A percentile compares a stretch with the other conserved stretches of the same genome.
phyloP scores from a whole-genome alignment of 2,113 vertebrate genomes.

The Tamias sibiricus region DNA sequence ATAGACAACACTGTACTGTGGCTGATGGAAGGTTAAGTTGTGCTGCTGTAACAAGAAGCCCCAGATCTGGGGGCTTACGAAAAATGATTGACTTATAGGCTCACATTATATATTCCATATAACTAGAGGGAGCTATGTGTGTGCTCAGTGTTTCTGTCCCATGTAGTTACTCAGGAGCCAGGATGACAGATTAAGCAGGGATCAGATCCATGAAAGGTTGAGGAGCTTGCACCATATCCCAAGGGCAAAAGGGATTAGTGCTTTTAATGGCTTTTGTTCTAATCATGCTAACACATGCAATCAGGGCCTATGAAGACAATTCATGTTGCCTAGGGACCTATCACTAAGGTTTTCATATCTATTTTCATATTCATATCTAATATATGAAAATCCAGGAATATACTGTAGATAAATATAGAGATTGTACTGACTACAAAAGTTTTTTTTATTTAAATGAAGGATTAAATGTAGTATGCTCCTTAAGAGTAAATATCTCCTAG shows the following conservation, averaged over 20 bases:
- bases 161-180: background rate
- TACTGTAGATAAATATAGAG: slow-evolving; percentile 28
- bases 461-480: slow-evolving; percentile 10
- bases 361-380: slow-evolving; percentile 42
- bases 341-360: background rate
- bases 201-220: slow-evolving; percentile 18
- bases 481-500: slow-evolving; percentile 2
- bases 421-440: background rate
- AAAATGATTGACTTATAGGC: background rate
- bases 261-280: slow-evolving; percentile 54
- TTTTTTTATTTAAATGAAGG: slow-evolving; percentile 48
- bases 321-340: background rate
- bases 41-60: background rate
- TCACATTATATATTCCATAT: background rate
- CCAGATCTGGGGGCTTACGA: background rate
- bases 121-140: background rate
- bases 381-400: slow-evolving; percentile 61
- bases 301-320: background rate
- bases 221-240: background rate
- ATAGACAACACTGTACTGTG: too few relatives aligned
- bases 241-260: slow-evolving; percentile 45
- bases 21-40: background rate
- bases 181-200: slow-evolving; percentile 32
- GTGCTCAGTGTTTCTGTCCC: background rate
- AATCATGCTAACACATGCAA: background rate